A percentile compares a stretch with the other conserved stretches of the same genome.
phyloP scores from a whole-genome alignment of 2,797 vertebrate species.

The Caiman crocodilus region DNA sequence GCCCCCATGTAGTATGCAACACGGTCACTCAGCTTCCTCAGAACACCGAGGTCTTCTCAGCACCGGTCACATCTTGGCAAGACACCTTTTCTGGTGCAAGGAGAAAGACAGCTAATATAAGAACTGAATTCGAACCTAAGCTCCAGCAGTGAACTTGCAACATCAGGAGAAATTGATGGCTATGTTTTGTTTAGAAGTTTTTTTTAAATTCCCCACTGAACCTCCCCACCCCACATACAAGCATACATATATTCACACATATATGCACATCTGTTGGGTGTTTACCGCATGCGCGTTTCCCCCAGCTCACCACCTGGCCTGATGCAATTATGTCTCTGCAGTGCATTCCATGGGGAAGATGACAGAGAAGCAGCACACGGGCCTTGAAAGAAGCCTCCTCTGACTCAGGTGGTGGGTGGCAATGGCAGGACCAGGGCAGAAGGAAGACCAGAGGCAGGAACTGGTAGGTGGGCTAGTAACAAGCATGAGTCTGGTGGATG shows the following conservation, averaged over 20 bases:
- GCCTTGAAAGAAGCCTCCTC: background rate
- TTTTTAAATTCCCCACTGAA: no score
- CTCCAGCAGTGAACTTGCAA: background rate
- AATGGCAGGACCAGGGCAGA: background rate
- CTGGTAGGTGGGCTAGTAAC: background rate
- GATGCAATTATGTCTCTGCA: no score
- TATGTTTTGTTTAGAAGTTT: background rate
- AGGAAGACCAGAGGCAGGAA: background rate
- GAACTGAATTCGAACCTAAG: background rate
- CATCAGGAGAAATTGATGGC: background rate
- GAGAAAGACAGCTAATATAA: background rate
- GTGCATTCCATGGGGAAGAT: background rate
- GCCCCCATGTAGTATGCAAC: conserved; percentile 22
- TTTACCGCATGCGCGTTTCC: background rate
- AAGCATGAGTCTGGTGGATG: no score
- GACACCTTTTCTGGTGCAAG: background rate
- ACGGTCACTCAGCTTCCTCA: background rate
- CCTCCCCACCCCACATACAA: no score
- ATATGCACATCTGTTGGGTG: background rate
- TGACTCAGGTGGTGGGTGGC: background rate
- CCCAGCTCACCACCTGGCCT: background rate
- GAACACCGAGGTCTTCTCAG: background rate
- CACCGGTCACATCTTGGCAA: conserved; percentile 29
- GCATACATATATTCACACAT: no score
- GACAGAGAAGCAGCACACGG: background rate